These are phyloP conservation scores for Xestia sexstrigata DNA, from an alignment of 2,888 invertebrate species.

Conservation along the genomic window DNA sequence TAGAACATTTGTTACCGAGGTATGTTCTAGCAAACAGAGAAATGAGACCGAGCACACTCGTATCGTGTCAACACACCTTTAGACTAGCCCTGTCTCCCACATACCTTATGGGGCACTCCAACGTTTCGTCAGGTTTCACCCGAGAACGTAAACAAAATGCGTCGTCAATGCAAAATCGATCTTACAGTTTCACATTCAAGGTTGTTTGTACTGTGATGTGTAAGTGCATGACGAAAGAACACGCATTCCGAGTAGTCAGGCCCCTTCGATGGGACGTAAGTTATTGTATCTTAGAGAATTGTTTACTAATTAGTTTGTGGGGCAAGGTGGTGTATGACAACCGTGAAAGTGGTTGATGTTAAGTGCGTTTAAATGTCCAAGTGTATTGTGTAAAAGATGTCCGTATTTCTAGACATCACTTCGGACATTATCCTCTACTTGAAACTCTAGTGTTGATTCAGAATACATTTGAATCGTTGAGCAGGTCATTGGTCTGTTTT, in stretches of 20 bases:
- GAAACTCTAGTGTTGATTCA: constrained; percentile 54
- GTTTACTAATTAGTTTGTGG: constrained; percentile 78
- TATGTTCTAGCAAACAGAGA: constrained; percentile 18
- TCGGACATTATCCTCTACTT: constrained; percentile 44
- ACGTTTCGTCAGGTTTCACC: constrained; percentile 80
- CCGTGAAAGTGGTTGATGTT: constrained; percentile 39
- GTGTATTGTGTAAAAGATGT: constrained; percentile 32
- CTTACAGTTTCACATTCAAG: constrained; percentile 61
- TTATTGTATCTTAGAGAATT: constrained; percentile 75
- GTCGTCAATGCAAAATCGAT: constrained; percentile 61
- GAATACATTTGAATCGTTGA: constrained; percentile 51
- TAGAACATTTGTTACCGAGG: neutral
- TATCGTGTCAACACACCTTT: constrained; percentile 54
- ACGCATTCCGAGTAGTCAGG: constrained; percentile 74
- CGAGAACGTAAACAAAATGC: constrained; percentile 79
- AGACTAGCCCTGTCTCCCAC: constrained; percentile 69
- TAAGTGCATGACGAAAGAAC: constrained; percentile 71
- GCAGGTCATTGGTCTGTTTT: constrained; percentile 47
- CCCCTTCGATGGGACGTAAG: constrained; percentile 66
- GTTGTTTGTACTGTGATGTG: constrained; percentile 52
- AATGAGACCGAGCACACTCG: constrained; percentile 45
- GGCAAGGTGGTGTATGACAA: constrained; percentile 72
- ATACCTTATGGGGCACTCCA: constrained; percentile 81
- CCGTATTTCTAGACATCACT: constrained; percentile 42
- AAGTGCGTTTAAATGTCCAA: constrained; percentile 55